Evolutionary conservation across 2,888 invertebrate species (phyloP).

Genomic region (Pecten maximus): DNA sequence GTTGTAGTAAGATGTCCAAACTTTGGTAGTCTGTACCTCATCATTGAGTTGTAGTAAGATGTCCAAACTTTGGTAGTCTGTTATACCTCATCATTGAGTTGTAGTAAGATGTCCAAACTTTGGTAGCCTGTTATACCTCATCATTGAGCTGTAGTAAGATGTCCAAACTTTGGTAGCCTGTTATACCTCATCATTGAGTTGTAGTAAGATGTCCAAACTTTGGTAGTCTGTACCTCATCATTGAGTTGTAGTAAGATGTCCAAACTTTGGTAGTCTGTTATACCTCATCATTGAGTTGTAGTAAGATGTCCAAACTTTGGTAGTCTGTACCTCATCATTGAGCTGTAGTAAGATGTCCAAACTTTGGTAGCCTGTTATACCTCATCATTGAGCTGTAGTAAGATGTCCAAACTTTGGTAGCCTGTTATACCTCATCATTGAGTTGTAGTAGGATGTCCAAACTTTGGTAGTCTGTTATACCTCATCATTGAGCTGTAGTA

Average conservation of each 20-base stretch:
- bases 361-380: background rate
- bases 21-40: background rate
- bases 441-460: background rate
- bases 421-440: too few relatives aligned
- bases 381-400: too few relatives aligned
- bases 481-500: too few relatives aligned
- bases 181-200: too few relatives aligned
- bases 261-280: background rate
- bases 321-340: too few relatives aligned
- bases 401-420: background rate
- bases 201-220: slow-evolving; percentile 1
- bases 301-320: background rate
- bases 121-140: background rate
- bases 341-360: slow-evolving; percentile 10
- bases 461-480: background rate
- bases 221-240: background rate
- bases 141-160: too few relatives aligned
- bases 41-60: too few relatives aligned
- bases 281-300: too few relatives aligned
- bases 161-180: background rate
- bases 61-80: background rate
- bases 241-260: too few relatives aligned
- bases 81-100: too few relatives aligned
- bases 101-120: slow-evolving; percentile 1
- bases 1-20: slow-evolving; percentile 14